Evolutionary conservation across 2,113 vertebrate species (phyloP).

Genomic region (Polyodon spathula): DNA sequence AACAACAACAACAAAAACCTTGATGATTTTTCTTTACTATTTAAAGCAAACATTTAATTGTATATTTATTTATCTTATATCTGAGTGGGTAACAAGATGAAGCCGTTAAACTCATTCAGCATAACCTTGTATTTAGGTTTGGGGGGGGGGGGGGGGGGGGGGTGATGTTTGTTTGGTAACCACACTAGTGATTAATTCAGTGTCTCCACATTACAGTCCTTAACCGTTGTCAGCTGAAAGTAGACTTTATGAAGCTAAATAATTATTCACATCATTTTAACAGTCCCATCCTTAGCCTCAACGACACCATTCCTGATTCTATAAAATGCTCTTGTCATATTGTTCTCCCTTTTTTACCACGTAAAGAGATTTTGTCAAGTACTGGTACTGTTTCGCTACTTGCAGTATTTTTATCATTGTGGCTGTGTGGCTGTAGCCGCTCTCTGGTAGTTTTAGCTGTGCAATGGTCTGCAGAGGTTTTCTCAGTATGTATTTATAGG

Average conservation of each 20-base stretch:
- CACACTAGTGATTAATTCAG: background rate
- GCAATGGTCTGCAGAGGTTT: slow-evolving; percentile 58
- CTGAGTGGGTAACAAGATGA: too few relatives aligned
- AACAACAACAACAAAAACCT: too few relatives aligned
- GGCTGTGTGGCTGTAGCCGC: slow-evolving; percentile 36
- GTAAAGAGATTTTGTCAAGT: slow-evolving; percentile 1
- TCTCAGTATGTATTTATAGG: slow-evolving; percentile 49
- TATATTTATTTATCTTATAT: too few relatives aligned
- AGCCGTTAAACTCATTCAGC: too few relatives aligned
- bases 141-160: too few relatives aligned
- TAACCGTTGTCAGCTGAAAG: background rate
- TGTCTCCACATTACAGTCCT: background rate
- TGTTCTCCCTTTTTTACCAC: background rate
- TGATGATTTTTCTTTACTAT: too few relatives aligned
- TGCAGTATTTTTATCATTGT: slow-evolving; percentile 18
- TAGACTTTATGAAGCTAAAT: background rate
- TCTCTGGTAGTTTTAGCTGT: slow-evolving; percentile 54
- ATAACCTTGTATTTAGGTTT: too few relatives aligned
- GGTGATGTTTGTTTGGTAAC: too few relatives aligned
- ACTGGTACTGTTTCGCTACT: background rate
- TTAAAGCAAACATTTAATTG: too few relatives aligned
- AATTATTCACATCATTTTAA: background rate
- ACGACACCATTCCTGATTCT: background rate
- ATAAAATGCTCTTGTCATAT: background rate
- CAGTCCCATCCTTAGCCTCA: background rate